Evolutionary conservation across 2,888 invertebrate species (phyloP).

Genomic region (Cerceris ruficornis): DNA sequence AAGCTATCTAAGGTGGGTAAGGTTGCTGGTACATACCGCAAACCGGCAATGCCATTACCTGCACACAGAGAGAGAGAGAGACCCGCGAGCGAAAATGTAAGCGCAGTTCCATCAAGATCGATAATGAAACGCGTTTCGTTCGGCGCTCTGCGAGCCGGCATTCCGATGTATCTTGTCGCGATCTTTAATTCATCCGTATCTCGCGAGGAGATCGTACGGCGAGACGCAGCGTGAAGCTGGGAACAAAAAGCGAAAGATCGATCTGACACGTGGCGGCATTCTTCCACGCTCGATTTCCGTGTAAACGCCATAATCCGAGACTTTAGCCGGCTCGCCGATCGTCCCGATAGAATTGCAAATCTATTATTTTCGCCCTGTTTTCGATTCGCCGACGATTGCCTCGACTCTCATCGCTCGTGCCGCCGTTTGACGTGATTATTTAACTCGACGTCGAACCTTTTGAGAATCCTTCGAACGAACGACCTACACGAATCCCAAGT

Average conservation of each 20-base stretch:
- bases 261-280: conserved; percentile 54
- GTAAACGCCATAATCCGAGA: conserved; percentile 34
- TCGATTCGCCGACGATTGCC: not conserved
- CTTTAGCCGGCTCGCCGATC: not conserved
- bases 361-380: conserved; percentile 14
- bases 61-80: conserved; percentile 20
- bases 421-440: not conserved
- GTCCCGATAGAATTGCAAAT: conserved; percentile 35
- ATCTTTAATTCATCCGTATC: conserved; percentile 64
- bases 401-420: not conserved
- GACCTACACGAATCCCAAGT: not conserved
- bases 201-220: conserved; percentile 40
- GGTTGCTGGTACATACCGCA: conserved; percentile 64
- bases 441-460: not conserved
- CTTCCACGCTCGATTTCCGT: conserved; percentile 45
- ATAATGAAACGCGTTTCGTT: conserved; percentile 67
- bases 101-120: conserved; percentile 58
- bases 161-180: conserved; percentile 58
- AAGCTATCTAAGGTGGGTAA: conserved; percentile 69
- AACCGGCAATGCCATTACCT: conserved; percentile 66
- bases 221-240: conserved; percentile 46
- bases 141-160: conserved; percentile 43
- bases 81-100: conserved; percentile 56
- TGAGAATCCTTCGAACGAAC: not conserved
- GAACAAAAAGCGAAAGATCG: conserved; percentile 50